A percentile compares a stretch with the other conserved stretches of the same genome.
Evolutionary conservation across 2,113 vertebrate species (phyloP).

Genomic region (Psilopsiagon aymara): DNA sequence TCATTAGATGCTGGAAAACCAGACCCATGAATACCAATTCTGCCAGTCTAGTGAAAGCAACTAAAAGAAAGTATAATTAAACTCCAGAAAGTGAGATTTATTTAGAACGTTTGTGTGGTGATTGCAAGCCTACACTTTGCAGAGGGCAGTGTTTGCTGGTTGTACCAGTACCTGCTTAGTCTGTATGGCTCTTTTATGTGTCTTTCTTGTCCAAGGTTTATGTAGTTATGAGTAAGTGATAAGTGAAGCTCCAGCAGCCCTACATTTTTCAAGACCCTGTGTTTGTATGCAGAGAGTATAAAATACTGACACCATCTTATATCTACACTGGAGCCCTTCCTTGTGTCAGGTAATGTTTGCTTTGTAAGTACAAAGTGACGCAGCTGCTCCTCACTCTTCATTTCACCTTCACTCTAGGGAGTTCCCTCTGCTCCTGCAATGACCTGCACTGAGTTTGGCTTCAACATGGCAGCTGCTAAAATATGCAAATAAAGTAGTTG

Average conservation of each 20-base stretch:
- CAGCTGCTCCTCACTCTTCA: background rate
- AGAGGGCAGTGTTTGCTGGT: background rate
- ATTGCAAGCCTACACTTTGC: background rate
- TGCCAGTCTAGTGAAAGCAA: constrained; percentile 20
- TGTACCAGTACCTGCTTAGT: background rate
- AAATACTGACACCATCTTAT: background rate
- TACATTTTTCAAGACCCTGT: background rate
- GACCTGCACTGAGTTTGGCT: background rate
- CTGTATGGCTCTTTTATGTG: background rate
- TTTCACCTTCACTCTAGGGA: background rate
- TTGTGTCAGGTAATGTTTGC: background rate
- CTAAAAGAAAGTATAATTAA: background rate
- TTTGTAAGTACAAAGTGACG: background rate
- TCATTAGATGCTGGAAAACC: constrained; percentile 28
- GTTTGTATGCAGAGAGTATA: background rate
- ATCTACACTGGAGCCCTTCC: accelerated
- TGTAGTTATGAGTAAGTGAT: background rate
- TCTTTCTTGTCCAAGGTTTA: background rate
- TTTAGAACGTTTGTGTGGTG: background rate
- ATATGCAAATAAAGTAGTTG: background rate
- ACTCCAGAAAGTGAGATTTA: background rate
- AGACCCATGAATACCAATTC: background rate
- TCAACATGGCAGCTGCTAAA: background rate
- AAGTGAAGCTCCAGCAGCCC: background rate
- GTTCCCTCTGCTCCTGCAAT: background rate